Conservation (phyloP, 2,888 invertebrate species). For the Tipula lateralis region DNA sequence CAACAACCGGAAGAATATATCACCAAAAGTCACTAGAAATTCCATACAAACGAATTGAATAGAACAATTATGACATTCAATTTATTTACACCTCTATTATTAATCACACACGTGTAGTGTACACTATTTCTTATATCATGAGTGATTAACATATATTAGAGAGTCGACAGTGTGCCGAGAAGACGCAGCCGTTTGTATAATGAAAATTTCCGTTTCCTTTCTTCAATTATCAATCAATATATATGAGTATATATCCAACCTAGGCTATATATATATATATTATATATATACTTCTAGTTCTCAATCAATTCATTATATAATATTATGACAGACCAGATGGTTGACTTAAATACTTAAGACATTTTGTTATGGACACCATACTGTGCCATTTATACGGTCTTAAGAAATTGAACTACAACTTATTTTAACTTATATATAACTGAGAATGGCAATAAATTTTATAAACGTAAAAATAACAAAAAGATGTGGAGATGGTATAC, state of each 20-base stretch:
- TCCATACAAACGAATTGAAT: background rate
- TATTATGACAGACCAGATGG: background rate
- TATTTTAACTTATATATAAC: background rate
- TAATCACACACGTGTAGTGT: slow-evolving; percentile 19
- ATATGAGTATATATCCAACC: background rate
- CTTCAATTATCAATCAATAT: slow-evolving; percentile 12
- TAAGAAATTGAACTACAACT: background rate
- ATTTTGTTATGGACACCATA: background rate
- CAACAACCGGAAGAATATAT: slow-evolving; percentile 19
- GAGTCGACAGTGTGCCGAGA: background rate
- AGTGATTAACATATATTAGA: background rate
- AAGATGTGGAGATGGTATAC: background rate
- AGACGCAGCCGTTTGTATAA: background rate
- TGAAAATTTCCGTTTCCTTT: slow-evolving; percentile 19
- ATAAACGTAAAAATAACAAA: background rate
- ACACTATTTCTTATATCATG: background rate
- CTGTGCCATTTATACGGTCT: background rate
- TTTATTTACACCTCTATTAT: slow-evolving; percentile 24
- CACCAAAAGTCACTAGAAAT: background rate
- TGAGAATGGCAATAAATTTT: background rate
- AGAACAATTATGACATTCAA: background rate
- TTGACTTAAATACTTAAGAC: background rate
- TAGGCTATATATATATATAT: background rate
- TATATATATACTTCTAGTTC: too few species aligned
- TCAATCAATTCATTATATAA: background rate